Evolutionary conservation across 2,888 invertebrate species (phyloP), one percentile per base, ranked within the genome.

Genomic region (Melanargia galathea): DNA sequence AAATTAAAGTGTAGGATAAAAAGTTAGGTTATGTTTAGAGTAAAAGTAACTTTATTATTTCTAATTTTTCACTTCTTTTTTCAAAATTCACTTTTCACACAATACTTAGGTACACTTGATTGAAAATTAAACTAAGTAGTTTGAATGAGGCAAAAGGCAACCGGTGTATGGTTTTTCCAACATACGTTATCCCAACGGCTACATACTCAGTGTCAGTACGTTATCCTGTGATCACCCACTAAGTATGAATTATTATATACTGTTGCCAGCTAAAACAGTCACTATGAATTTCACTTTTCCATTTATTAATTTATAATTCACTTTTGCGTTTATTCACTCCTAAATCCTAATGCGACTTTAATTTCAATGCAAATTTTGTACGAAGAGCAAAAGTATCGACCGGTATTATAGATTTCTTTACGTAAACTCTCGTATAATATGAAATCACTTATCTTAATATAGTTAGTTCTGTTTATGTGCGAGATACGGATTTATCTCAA

Each of bases 401-500:
- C 20, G 35, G 35, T 20, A 1, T 20, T 33, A 20, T 35, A 2
- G 11, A 52, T 52, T 13, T 13, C 52, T 7, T 20, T 13, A 20
- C 35, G 20, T 35, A 13, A 7, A 52, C 35, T 35, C 35, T 52
- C 20, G 20, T 18, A 2, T 16, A 13, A 30, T 33, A 20, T 35
- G 20, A 35, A 24, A 18, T 51, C 8, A 16, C 4, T 18, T 51
- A 52, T 52, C 52, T 52, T 26, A 49, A 46, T 30, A 22, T 22
- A 22, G 13, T 38, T 20, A 3, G 2, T 7, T 16, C 16, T 26
- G 10, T 49, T 52, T 16, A 52, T 20, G 33, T 20, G 52, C 35
- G 1, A 35, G 52, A 52, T 52, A 52, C 30, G 13, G 20, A 13
- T 51, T 33, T 51, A 33, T 51, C 33, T 18, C 51, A 33, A 33